Percentiles rank a stretch among this genome's conserved stretches.
These are phyloP conservation scores for Clusia tigrina DNA, from an alignment of 2,888 invertebrate genomes.

Conservation along the genomic window DNA sequence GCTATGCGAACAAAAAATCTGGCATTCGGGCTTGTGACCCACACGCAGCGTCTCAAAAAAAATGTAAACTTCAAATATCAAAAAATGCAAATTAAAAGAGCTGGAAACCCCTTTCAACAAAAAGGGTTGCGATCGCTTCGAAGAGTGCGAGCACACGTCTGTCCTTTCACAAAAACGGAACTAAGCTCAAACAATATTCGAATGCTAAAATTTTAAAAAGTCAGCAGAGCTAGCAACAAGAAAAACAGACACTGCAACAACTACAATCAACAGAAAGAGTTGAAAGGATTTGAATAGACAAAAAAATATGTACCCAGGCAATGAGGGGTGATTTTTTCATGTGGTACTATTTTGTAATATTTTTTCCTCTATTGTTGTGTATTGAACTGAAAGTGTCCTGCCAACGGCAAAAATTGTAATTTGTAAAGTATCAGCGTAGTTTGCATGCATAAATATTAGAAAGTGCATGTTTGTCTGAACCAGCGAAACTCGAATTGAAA, in stretches of 20 bases:
- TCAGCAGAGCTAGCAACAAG: conserved; percentile 20
- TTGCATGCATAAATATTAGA: conserved; percentile 44
- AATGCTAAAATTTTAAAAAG: conserved; percentile 25
- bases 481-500: too few species aligned
- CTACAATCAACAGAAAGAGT: conserved; percentile 27
- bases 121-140: conserved; percentile 60
- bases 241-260: conserved; percentile 32
- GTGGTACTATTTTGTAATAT: background rate
- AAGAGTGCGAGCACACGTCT: conserved; percentile 39
- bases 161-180: conserved; percentile 32
- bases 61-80: conserved; percentile 32
- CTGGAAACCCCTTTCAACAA: conserved; percentile 50
- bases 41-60: conserved; percentile 29
- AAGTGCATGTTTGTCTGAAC: too few species aligned
- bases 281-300: conserved; percentile 46
- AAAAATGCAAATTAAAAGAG: conserved; percentile 63
- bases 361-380: too few species aligned
- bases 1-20: conserved; percentile 34
- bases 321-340: conserved; percentile 23
- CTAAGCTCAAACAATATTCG: background rate
- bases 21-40: conserved; percentile 42
- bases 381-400: conserved; percentile 48
- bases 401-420: conserved; percentile 44
- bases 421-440: conserved; percentile 31
- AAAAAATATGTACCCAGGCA: conserved; percentile 23